These are phyloP conservation scores for Brachyptera putata DNA, from an alignment of 2,888 invertebrate genomes.

Conservation along the genomic window DNA sequence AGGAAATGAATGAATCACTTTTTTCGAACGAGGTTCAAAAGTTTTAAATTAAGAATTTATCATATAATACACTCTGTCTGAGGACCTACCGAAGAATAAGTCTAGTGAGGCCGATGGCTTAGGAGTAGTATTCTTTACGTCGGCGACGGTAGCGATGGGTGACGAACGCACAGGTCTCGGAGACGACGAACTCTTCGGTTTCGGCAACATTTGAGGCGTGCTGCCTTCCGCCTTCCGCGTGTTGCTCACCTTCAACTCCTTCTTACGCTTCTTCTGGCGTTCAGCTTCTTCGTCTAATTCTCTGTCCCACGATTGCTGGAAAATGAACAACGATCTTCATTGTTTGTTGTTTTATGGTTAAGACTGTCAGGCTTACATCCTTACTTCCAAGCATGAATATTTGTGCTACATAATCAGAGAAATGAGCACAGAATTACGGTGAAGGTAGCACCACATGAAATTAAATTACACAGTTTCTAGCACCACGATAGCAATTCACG, in stretches of 20 bases:
- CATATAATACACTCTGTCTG: too few relatives aligned
- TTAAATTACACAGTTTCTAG: too few relatives aligned
- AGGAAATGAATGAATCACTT: too few relatives aligned
- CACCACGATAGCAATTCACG: too few relatives aligned
- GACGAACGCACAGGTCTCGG: constrained; percentile 44
- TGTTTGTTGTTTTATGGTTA: neutral
- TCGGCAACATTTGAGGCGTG: constrained; percentile 57
- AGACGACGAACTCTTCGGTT: constrained; percentile 52
- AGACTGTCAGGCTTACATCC: neutral
- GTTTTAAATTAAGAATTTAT: too few relatives aligned
- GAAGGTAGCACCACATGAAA: too few relatives aligned
- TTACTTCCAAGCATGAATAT: neutral
- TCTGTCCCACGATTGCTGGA: constrained; percentile 65
- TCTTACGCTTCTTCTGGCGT: constrained; percentile 77
- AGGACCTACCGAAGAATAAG: constrained; percentile 9
- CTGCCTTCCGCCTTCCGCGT: constrained; percentile 43
- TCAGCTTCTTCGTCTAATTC: constrained; percentile 85
- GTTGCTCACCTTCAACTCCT: constrained; percentile 52
- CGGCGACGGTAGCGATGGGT: constrained; percentile 43
- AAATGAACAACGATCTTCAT: neutral
- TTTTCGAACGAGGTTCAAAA: too few relatives aligned
- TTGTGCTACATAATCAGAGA: too few relatives aligned
- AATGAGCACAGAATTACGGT: too few relatives aligned
- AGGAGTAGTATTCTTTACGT: constrained; percentile 37
- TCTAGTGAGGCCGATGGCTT: neutral